Percentiles rank a stretch among this genome's conserved stretches.
phyloP scores from a whole-genome alignment of 2,888 invertebrate genomes.

The Dichetophora obliterata region DNA sequence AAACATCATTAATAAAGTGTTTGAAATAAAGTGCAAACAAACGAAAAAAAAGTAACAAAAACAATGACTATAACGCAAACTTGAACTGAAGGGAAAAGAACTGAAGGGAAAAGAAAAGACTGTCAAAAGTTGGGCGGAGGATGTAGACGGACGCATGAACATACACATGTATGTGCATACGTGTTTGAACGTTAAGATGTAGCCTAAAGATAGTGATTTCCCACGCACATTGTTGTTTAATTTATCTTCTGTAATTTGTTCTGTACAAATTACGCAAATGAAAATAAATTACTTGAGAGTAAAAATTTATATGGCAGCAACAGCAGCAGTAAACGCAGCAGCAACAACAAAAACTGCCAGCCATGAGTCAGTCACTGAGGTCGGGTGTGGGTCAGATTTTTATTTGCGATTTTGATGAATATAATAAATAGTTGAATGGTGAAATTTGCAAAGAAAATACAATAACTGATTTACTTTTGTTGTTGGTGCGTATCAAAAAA shows the following conservation, averaged over 20 bases:
- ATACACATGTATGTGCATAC: neutral
- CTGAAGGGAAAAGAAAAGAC: neutral
- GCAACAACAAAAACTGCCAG: neutral
- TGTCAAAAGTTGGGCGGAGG: neutral
- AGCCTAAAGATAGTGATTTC: conserved; percentile 5
- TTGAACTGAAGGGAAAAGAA: neutral
- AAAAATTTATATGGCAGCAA: neutral
- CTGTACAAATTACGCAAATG: conserved; percentile 38
- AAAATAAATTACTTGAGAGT: conserved; percentile 36
- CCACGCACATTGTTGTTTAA: conserved; percentile 26
- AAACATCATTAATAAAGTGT: neutral
- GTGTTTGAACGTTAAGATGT: conserved; percentile 19
- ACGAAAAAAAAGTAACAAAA: neutral
- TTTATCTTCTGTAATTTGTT: conserved; percentile 34
- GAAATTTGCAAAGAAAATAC: too few relatives aligned
- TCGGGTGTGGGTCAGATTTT: conserved; percentile 2
- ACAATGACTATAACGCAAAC: neutral
- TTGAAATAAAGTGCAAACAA: neutral
- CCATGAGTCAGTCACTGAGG: neutral
- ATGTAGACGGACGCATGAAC: neutral
- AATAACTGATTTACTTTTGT: too few relatives aligned
- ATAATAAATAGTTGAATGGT: neutral
- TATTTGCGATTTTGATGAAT: neutral
- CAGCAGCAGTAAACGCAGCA: neutral
- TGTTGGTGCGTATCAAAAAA: too few relatives aligned